Evolutionary conservation across 2,888 invertebrate species (phyloP), one percentile per base, ranked within the genome.

Genomic region (Pachymerium ferrugineum): DNA sequence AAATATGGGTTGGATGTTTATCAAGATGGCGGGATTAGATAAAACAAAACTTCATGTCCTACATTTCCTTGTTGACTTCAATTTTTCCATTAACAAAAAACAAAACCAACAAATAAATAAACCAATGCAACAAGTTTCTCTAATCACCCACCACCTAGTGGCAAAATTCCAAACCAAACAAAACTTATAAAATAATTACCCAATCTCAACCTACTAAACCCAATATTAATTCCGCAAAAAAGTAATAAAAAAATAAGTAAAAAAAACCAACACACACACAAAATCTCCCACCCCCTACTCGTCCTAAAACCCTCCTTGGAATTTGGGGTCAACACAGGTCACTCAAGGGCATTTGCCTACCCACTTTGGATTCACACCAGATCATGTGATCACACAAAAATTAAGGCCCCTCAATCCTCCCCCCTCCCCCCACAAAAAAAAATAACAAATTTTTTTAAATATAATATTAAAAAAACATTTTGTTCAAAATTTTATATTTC

Each of bases 301-400:
- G 19, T 35, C 70, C 70, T 70, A 28, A 19, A 35, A 30, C 70
- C 70, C 31, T 70, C n/a, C 70, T 31, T 19, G 33, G 33, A 19
- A 30, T 31, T 70, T 38, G 38, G 38, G 38, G 38, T 38, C 38
- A 38, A 38, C 38, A 38, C 38, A 8, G 38, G 38, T 38, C 38
- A 38, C 14, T 38, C 38, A 38, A 38, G 38, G 38, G 38, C 38
- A 38, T 38, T 38, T 38, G 38, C 38, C 38, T 38, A 38, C 38
- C n/a, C 38, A 38, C 38, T 38, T 38, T 38, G n/a, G 38, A 10
- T 38, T 38, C 38, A 14, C 4, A 14, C 14, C 38, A 38, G 14
- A 38, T 16, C n/a, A 38, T 16, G 16, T 38, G 16, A 0, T 16
- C 0, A 14, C 14, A 38, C 14, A 38, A 38, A 38, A 38, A 38